phyloP scores from a whole-genome alignment of 2,888 invertebrate genomes.

The Ashinkailepas kermadecensis region DNA sequence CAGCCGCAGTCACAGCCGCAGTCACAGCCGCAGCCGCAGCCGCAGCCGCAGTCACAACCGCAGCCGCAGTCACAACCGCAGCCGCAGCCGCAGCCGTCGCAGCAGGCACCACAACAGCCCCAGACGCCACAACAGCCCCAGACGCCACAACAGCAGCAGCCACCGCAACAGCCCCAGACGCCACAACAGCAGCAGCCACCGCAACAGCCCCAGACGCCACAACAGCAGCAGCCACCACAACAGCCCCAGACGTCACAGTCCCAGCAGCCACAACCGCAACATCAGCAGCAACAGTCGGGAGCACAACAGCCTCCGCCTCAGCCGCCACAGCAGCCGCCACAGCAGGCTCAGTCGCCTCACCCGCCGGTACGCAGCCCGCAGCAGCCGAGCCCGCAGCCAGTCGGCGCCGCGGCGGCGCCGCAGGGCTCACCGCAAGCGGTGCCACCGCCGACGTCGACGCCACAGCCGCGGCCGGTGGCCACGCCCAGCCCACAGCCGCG shows the following conservation, averaged over 20 bases:
- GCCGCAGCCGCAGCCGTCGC: background rate
- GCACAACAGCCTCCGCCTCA: background rate
- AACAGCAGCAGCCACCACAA: background rate
- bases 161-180: background rate
- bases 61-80: background rate
- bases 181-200: background rate
- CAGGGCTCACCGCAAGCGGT: background rate
- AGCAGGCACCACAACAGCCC: background rate
- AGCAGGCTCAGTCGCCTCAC: background rate
- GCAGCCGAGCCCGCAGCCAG: conserved; percentile 18
- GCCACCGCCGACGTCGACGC: background rate
- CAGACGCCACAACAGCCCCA: too few relatives aligned
- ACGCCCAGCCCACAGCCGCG: background rate
- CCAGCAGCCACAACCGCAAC: background rate
- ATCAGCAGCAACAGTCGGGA: background rate
- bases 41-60: background rate
- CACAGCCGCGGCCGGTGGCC: conserved; percentile 11
- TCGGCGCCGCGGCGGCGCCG: background rate
- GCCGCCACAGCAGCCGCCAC: background rate
- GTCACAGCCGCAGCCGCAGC: background rate
- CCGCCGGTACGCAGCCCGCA: conserved; percentile 16
- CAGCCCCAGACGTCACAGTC: background rate
- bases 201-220: background rate
- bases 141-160: background rate
- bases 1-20: background rate